phyloP scores from a whole-genome alignment of 2,888 invertebrate genomes.

The Nezara viridula region DNA sequence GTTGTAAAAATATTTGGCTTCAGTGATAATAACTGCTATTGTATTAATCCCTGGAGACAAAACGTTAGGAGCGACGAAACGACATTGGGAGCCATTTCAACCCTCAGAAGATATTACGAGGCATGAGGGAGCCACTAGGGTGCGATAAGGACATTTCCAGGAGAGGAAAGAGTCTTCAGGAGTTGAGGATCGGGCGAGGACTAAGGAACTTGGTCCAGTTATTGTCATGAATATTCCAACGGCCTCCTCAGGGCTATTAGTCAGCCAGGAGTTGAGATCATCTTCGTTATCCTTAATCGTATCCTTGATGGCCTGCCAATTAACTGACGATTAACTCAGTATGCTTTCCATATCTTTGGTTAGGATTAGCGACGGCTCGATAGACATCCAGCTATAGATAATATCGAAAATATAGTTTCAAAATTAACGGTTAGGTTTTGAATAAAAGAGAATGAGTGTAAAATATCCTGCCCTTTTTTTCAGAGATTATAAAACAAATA shows the following conservation, averaged over 20 bases:
- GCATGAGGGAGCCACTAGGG: background rate
- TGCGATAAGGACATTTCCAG: background rate
- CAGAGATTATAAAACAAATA: too few species aligned
- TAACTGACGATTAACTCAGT: background rate
- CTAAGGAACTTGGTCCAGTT: background rate
- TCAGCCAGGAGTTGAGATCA: background rate
- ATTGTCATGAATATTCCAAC: constrained; percentile 26
- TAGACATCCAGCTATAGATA: too few species aligned
- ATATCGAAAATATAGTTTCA: too few species aligned
- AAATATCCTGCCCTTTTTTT: too few species aligned
- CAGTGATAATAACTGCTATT: background rate
- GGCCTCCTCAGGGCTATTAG: background rate
- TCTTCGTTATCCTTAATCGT: background rate
- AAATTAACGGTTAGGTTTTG: too few species aligned
- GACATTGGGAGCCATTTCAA: background rate
- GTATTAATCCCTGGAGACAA: background rate
- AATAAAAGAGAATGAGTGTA: too few species aligned
- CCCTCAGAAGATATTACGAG: background rate
- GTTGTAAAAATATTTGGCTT: background rate
- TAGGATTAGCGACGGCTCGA: too few species aligned
- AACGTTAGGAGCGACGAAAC: background rate
- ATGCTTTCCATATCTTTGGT: background rate
- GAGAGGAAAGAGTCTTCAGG: background rate
- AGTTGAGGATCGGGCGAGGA: background rate
- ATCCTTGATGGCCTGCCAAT: background rate